Percentiles rank a stretch among this genome's conserved stretches.
These are phyloP conservation scores for Prinia subflava DNA, from an alignment of 2,113 vertebrate genomes.

Conservation along the genomic window DNA sequence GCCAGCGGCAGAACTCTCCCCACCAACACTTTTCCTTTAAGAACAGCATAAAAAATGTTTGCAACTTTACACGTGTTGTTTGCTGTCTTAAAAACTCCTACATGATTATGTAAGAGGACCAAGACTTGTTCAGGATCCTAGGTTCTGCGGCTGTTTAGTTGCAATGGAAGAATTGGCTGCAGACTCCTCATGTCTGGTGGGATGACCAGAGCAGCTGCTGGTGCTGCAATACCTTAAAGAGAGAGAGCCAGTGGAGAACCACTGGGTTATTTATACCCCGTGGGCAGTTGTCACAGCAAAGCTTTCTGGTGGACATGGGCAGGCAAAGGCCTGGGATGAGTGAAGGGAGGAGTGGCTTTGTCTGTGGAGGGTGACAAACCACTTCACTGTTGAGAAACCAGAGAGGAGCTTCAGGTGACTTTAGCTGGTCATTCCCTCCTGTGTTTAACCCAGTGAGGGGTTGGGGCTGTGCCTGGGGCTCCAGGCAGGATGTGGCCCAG, in stretches of 20 bases:
- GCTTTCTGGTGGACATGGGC: not conserved
- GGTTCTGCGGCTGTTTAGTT: not conserved
- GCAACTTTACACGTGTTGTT: too few relatives aligned
- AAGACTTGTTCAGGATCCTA: too few relatives aligned
- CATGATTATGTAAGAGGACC: too few relatives aligned
- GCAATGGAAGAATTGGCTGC: not conserved
- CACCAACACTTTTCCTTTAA: not conserved
- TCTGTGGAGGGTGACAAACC: not conserved
- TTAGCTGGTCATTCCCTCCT: not conserved
- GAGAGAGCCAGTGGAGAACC: not conserved
- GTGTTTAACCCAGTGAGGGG: not conserved
- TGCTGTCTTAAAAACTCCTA: too few relatives aligned
- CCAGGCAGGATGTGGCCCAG: not conserved
- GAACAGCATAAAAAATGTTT: too few relatives aligned
- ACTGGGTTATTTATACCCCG: fast-evolving
- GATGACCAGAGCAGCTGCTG: not conserved
- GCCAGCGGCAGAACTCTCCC: constrained; percentile 92
- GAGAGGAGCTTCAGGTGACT: not conserved
- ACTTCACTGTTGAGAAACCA: not conserved
- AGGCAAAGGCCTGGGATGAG: not conserved
- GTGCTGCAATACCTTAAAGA: not conserved
- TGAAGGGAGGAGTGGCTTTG: not conserved
- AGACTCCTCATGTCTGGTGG: not conserved
- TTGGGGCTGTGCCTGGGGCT: not conserved
- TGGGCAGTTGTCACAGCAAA: not conserved